These are phyloP conservation scores for Julus scanicus DNA, from an alignment of 2,888 invertebrate species.

Conservation along the genomic window DNA sequence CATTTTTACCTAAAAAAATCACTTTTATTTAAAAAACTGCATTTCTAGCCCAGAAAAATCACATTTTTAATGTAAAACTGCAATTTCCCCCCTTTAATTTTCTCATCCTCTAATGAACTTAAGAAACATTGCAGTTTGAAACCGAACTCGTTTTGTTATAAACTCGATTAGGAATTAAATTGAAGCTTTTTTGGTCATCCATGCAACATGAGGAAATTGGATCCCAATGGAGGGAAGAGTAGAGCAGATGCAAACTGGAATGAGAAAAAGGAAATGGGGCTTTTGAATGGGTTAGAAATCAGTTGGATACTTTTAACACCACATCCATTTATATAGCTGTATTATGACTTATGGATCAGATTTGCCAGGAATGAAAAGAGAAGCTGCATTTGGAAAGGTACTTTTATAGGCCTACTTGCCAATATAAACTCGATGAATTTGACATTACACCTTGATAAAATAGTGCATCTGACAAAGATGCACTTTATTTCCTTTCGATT, in stretches of 20 bases:
- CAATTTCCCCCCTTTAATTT: no score
- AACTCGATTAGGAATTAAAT: conserved; percentile 14
- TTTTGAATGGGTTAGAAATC: neutral
- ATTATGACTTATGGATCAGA: neutral
- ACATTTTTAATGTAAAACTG: no score
- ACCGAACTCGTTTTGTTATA: neutral
- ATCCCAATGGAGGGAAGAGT: neutral
- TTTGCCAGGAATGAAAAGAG: neutral
- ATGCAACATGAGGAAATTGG: neutral
- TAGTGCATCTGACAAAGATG: neutral
- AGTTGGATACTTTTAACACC: neutral
- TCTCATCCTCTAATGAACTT: neutral
- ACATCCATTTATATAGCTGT: no score
- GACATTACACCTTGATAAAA: neutral
- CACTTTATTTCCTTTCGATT: no score
- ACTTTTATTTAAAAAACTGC: no score
- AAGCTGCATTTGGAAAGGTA: neutral
- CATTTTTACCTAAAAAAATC: no score
- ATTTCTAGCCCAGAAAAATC: no score
- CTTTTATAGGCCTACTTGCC: neutral
- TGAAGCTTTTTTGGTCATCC: conserved; percentile 19
- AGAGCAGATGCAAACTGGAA: neutral
- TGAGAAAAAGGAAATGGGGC: neutral
- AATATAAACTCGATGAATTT: neutral
- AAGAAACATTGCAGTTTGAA: neutral